Evolutionary conservation across 2,113 vertebrate species (phyloP), one percentile per base, ranked within the genome.

Genomic region (Falco punctatus): DNA sequence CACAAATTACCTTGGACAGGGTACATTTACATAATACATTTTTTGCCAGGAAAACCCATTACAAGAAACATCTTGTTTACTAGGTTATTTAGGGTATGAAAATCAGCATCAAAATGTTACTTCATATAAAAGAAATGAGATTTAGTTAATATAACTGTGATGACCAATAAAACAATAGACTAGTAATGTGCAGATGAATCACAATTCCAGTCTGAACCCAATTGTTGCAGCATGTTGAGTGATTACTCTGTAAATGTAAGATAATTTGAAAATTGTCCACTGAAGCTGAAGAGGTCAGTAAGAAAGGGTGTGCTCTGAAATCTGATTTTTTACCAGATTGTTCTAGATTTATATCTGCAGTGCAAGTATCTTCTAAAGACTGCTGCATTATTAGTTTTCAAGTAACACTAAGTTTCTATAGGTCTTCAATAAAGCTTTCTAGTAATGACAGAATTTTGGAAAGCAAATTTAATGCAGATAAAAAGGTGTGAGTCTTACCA

Each of bases 61-160:
- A 95, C 30, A 93, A 94, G 83, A 96, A 97, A 87, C 12, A 89
- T 90, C 77, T 97, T 96, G 38, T 95, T 98, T 96, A 92, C 67
- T 94, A 84, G 67, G n/a, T 52, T 93, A 40, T 96, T 91, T 69
- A 66, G 58, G 35, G 71, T 54, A 95, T 7, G 7, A 92, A 90
- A 95, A 95, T 42, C 44, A 92, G 13, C 55, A 91, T 72, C 22
- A 97, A 96, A 88, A 91, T 88, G 6, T 95, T 97, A 58, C 48
- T 92, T 71, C 78, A 79, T 75, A 59, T 85, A 90, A 95, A 69
- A 89, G 15, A 95, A 96, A 91, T 80, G 9, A 95, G 96, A 96
- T 96, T 69, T 84, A 86, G 55, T 94, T 97, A 92, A 80, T 92
- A 55, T 72, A 94, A 26, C n/a, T 64, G 28, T 35, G 42, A 32